phyloP scores from a whole-genome alignment of 2,888 invertebrate genomes.

The Zhengitettix transpicula region DNA sequence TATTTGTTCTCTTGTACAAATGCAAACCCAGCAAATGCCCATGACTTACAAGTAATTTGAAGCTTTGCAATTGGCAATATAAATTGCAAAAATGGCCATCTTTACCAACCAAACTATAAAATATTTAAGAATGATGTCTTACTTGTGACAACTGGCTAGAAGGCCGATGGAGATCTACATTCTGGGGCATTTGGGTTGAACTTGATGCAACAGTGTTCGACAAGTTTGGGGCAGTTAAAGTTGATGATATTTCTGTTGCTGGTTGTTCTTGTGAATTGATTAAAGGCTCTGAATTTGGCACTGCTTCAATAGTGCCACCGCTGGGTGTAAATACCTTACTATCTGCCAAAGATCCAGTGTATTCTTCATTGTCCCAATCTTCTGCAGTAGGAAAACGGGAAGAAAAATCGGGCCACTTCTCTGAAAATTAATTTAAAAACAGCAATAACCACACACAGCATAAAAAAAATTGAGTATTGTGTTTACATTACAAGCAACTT shows the following conservation, averaged over 20 bases:
- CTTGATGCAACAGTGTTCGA: constrained; percentile 14
- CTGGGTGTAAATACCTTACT: constrained; percentile 83
- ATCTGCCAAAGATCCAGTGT: constrained; percentile 85
- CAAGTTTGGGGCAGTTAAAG: constrained; percentile 12
- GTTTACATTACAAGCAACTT: constrained; percentile 7
- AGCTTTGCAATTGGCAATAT: no score
- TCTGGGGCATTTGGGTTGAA: constrained; percentile 12
- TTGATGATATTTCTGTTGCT: constrained; percentile 9
- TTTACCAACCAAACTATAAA: background rate
- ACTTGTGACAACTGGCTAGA: constrained; percentile 10
- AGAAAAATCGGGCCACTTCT: constrained; percentile 29
- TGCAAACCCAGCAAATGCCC: no score
- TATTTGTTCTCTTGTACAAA: no score
- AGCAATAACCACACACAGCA: background rate
- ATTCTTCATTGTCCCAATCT: constrained; percentile 87
- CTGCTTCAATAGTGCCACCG: constrained; percentile 20
- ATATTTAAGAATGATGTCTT: background rate
- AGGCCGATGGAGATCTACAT: constrained; percentile 9
- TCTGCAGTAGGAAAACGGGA: constrained; percentile 40
- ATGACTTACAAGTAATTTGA: no score
- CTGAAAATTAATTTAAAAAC: constrained; percentile 13
- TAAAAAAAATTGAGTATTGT: background rate
- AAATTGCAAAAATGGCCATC: no score
- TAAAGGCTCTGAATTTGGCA: constrained; percentile 9
- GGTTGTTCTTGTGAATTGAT: background rate